Evolutionary conservation across 2,797 vertebrate genomes (phyloP).

Genomic region (Atherinosoma microstoma): DNA sequence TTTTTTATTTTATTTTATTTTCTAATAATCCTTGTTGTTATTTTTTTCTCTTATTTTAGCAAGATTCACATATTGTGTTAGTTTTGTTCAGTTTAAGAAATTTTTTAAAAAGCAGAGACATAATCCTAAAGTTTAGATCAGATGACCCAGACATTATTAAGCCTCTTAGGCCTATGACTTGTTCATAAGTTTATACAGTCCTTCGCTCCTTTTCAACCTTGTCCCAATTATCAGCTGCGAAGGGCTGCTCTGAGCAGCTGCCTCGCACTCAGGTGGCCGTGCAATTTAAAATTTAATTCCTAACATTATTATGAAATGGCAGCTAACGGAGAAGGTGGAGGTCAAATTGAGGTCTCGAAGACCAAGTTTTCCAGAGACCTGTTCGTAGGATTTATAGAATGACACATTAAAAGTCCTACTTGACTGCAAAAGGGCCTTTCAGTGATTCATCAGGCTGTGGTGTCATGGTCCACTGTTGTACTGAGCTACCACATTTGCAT

Average conservation of each 20-base stretch:
- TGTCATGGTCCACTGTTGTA: neutral
- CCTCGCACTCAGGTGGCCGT: neutral
- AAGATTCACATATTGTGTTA: neutral
- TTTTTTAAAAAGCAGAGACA: neutral
- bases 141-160: neutral
- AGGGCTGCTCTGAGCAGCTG: neutral
- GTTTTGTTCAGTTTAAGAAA: neutral
- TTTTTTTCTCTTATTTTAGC: neutral
- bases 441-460: neutral
- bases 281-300: neutral
- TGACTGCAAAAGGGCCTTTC: neutral
- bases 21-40: neutral
- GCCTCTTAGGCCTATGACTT: neutral
- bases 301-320: neutral
- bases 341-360: neutral
- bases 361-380: neutral
- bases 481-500: neutral
- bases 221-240: neutral
- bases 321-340: neutral
- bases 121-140: neutral
- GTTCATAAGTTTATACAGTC: neutral
- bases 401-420: neutral
- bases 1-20: neutral
- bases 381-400: neutral
- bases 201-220: conserved; percentile 1